phyloP scores from a whole-genome alignment of 2,888 invertebrate genomes.

The Agrenia bidenticulata region DNA sequence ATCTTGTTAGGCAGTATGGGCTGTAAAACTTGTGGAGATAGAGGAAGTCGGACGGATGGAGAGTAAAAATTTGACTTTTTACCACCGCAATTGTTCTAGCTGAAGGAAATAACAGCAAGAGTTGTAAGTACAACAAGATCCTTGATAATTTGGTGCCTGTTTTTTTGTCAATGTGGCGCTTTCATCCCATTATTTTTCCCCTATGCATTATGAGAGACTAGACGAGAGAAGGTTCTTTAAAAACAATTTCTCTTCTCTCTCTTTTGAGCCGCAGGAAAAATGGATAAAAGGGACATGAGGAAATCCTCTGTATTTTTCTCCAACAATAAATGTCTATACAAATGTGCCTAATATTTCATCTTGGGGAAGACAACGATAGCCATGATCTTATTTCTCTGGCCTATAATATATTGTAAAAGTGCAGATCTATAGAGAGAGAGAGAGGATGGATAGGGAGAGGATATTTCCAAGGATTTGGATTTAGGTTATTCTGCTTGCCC shows the following conservation, averaged over 20 bases:
- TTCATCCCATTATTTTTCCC: conserved; percentile 1
- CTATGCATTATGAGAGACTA: not conserved
- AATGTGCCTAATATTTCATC: conserved; percentile 11
- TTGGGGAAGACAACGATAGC: conserved; percentile 7
- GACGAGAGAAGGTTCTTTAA: not conserved
- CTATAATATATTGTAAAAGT: not conserved
- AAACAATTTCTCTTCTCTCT: conserved; percentile 3
- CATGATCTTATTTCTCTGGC: not conserved
- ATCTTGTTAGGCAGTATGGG: no score
- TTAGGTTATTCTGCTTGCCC: not conserved
- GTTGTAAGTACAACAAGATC: no score
- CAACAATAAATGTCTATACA: conserved; percentile 14
- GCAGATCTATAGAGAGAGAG: no score
- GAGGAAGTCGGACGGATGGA: no score
- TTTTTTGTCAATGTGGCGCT: conserved; percentile 5
- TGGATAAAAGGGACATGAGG: conserved; percentile 4
- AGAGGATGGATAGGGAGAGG: no score
- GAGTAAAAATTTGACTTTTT: no score
- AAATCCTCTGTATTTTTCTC: conserved; percentile 12
- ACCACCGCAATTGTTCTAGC: no score
- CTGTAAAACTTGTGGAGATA: no score
- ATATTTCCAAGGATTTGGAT: not conserved
- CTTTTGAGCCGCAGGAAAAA: not conserved
- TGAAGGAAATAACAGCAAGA: no score
- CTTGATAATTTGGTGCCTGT: not conserved